phyloP scores from a whole-genome alignment of 2,797 vertebrate genomes.

The Apogon hyalosoma region DNA sequence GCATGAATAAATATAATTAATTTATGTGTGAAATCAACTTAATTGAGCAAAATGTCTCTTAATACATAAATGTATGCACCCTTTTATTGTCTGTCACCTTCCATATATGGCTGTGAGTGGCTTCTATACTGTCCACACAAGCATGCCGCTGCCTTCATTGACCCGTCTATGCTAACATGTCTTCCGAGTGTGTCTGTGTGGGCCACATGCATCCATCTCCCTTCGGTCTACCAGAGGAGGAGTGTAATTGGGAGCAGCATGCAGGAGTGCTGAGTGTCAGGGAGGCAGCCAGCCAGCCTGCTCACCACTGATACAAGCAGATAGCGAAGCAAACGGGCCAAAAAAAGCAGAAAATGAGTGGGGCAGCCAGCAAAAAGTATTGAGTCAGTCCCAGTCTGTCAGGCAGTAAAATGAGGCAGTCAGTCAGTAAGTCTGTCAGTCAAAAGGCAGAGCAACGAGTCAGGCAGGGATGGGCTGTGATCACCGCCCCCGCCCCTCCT shows the following conservation, averaged over 20 bases:
- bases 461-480: conserved; percentile 16
- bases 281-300: conserved; percentile 22
- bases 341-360: conserved; percentile 22
- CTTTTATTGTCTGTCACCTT: too few species aligned
- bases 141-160: not conserved
- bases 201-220: conserved; percentile 28
- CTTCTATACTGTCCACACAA: not conserved
- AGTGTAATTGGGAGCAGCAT: conserved; percentile 53
- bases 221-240: conserved; percentile 18
- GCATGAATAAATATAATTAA: not conserved
- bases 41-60: too few species aligned
- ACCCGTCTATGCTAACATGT: not conserved
- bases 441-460: conserved; percentile 16
- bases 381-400: conserved; percentile 30
- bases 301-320: conserved; percentile 21
- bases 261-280: conserved; percentile 42
- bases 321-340: conserved; percentile 6
- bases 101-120: not conserved
- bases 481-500: not conserved
- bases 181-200: conserved; percentile 2
- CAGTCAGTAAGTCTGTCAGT: conserved; percentile 50
- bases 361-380: conserved; percentile 27
- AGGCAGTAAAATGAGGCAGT: conserved; percentile 36
- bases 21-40: not conserved
- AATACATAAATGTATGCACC: too few species aligned